Base-by-base conservation (phyloP, 92 coral and sea anemone genomes). In the Umimayanthus chanpuru region DNA sequence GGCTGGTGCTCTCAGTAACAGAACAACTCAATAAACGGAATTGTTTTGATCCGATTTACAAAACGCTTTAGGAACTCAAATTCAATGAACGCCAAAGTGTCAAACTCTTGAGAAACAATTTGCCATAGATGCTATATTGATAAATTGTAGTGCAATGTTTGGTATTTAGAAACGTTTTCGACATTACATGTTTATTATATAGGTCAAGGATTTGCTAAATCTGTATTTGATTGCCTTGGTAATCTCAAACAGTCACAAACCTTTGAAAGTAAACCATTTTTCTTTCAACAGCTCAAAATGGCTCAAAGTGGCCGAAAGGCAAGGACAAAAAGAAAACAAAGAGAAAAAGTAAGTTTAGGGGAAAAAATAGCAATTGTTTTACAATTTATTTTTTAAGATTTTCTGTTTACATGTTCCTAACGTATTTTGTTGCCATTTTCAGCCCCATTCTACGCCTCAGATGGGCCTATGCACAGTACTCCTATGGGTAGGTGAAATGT, bases 401-500 rank as follows among this genome's bases (percentile, higher is more conserved):
- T 61, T 15, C 20, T 61, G 20, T 1, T 61, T 3, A 18, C 25
- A 21, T 6, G 6, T 61, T 61, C 20, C 39, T 20, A 30, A 29
- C 38, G 12, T 1, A 23, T 43, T 85, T 15, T 66, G 47, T 9
- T 71, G 82, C 15, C 58, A 15, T 76, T 49, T 82, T 20, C 88
- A 94, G 99, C 99, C 53, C 96, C 99, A 21, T 94, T 97, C 77
- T 97, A 97, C 77, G 99, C 99, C 6, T 97, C 99, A 5, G 99
- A 97, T 86, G 99, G 99, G 9, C 99, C 99, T 10, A 97, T 97
- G 99, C 99, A 97, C 90, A 97, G 99, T 80, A 97, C 99, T 23
- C 99, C 99, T 0, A 89, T 97, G 91, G 99, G 99, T 97, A 89
- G 71, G 99, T 88, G 21, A 3, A 36, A 43, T n/a, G 12, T 61